phyloP scores from a whole-genome alignment of 92 coral and sea anemone genomes.

The Epizoanthus rinbou region DNA sequence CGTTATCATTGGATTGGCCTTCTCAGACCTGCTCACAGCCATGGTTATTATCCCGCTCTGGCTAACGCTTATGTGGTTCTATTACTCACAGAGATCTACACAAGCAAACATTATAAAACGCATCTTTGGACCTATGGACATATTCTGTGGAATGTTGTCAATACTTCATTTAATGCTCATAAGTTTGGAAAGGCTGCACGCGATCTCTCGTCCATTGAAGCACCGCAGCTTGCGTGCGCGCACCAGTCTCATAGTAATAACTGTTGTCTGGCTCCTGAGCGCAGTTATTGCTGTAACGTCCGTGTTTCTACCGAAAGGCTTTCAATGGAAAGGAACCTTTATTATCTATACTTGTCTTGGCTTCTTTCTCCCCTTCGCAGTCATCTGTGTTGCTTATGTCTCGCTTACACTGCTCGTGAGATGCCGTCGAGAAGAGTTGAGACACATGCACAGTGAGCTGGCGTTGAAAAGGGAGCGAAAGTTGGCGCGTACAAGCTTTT shows the following conservation, averaged over 20 bases:
- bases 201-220: conserved; percentile 73
- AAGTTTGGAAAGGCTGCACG: conserved; percentile 75
- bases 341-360: conserved; percentile 73
- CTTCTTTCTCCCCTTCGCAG: conserved; percentile 64
- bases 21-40: conserved; percentile 73
- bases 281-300: conserved; percentile 62
- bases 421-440: conserved; percentile 47
- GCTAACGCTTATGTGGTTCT: conserved; percentile 56
- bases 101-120: conserved; percentile 42
- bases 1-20: conserved; percentile 72
- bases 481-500: conserved; percentile 61
- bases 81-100: conserved; percentile 35
- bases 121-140: conserved; percentile 75
- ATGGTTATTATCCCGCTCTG: conserved; percentile 65
- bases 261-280: conserved; percentile 60
- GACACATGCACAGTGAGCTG: conserved; percentile 47
- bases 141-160: conserved; percentile 78
- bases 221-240: conserved; percentile 67
- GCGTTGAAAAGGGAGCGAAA: conserved; percentile 61
- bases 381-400: conserved; percentile 63
- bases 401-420: conserved; percentile 67
- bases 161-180: conserved; percentile 78
- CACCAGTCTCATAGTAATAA: conserved; percentile 44
- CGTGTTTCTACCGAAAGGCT: conserved; percentile 74
- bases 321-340: conserved; percentile 81